Percentiles rank a stretch among this genome's conserved stretches.
Conservation (phyloP, 2,888 invertebrate species). For the Ophioninae sp. region DNA sequence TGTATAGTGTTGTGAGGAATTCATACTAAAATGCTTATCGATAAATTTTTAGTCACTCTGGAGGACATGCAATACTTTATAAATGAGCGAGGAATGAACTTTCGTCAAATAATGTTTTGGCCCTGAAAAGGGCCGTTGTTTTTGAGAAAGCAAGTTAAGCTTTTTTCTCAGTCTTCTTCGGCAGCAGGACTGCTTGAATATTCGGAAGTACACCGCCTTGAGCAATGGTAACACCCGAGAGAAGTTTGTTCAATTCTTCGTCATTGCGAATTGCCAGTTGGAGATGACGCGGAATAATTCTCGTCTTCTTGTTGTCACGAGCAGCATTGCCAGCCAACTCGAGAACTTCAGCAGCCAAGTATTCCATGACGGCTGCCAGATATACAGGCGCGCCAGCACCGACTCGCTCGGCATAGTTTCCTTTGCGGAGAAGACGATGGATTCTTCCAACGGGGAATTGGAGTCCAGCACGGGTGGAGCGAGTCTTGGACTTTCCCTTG, state of each 20-base stretch:
- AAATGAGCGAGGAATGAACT: background rate
- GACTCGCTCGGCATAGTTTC: constrained; percentile 85
- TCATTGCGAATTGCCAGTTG: constrained; percentile 91
- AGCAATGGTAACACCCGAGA: constrained; percentile 89
- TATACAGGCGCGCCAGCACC: constrained; percentile 84
- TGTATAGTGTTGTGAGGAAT: no score
- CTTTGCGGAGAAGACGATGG: constrained; percentile 84
- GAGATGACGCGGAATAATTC: constrained; percentile 74
- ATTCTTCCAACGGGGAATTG: constrained; percentile 85
- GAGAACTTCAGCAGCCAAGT: constrained; percentile 87
- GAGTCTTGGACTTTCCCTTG: constrained; percentile 82
- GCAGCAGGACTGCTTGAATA: constrained; percentile 3
- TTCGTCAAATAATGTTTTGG: background rate
- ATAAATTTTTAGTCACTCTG: no score
- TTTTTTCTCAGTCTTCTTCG: constrained; percentile 16
- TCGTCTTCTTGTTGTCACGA: constrained; percentile 86
- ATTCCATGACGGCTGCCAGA: constrained; percentile 85
- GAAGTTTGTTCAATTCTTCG: constrained; percentile 87
- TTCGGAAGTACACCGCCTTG: constrained; percentile 71
- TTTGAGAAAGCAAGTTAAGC: background rate
- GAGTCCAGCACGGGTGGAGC: constrained; percentile 84
- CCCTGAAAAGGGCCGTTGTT: constrained; percentile 2
- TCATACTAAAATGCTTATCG: no score
- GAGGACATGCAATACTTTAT: no score
- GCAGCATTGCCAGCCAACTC: constrained; percentile 88